Evolutionary conservation across 2,888 invertebrate species (phyloP), one percentile per base, ranked within the genome.

Genomic region (Leucania comma): DNA sequence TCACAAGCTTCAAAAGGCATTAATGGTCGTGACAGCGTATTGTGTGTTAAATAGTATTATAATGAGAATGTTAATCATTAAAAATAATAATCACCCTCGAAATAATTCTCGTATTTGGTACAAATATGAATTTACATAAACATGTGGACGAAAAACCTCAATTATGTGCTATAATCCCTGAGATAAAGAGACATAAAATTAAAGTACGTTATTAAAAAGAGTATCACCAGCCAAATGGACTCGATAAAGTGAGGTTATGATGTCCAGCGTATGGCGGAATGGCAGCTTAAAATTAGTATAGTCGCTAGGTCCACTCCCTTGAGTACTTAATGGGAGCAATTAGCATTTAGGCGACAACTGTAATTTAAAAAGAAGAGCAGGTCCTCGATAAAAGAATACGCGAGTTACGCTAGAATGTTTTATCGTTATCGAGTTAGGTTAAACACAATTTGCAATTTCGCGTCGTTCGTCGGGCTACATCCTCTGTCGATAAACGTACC

Each of bases 171-270:
- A 88, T 92, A 93, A 93, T 90, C 88, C 87, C 84, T 81, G 89
- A 91, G 91, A 93, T 93, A 93, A 91, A 90, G 89, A 91, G 91
- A 91, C 92, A 93, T 95, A 92, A 95, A 94, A 94, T 92, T 94
- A 92, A 95, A 95, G 92, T 88, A 93, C 90, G 92, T 89, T 93
- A 93, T 94, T 93, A 94, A 94, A 95, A 94, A 94, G 91, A 92
- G 91, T 89, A 92, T 91, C 90, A 89, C 88, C 87, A 87, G 93
- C 93, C 94, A 93, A 95, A 95, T 94, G 93, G 91, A 90, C 89
- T 90, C 91, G 88, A 92, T 93, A 93, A 93, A 94, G 90, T 89
- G 88, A 91, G 89, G 92, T 89, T 93, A 92, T 93, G 91, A 91
- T 90, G 92, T 87, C 89, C 89, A 90, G 89, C 90, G 90, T 91